Evolutionary conservation across 1,140 invertebrate species (phyloP), one percentile per base, ranked within the genome.

Genomic region (Ostrea denselamellosa): DNA sequence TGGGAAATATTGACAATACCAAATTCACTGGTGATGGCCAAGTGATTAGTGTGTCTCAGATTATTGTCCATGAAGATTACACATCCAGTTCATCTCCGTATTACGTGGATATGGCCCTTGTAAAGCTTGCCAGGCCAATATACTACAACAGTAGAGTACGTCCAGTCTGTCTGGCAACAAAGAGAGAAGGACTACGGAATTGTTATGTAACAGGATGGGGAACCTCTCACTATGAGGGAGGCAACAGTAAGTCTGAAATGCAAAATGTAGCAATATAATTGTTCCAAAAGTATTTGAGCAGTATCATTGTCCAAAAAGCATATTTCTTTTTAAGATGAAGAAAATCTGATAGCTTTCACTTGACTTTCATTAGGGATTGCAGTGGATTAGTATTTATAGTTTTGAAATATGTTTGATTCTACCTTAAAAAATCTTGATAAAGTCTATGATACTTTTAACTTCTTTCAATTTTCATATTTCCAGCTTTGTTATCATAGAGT

Each of bases 121-220:
- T 86, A 0, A 12, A 53, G 14, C 25, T 86, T 0, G 17, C 85
- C n/a, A 1, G 25, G 25, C 85, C 85, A 14, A 51, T 86, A 25
- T 22, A 56, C 12, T 52, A 81, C 19, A 53, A 71, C 4, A 19
- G 54, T 22, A 81, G 25, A n/a, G 25, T 56, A n/a, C 10, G 85
- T 2, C 44, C 85, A n/a, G 53, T 81, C n/a, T 86, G 85, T 56
- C 34, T 86, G 14, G 65, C 65, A 17, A 65, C 65, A 0, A 22
- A 65, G 53, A 28, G 28, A n/a, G 25, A 12, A 25, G 85, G 71
- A 14, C 4, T 86, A 4, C 17, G 28, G 5, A 53, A 71, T 19
- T 86, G 85, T 81, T 82, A 22, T 81, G 85, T 86, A 8, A 71
- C 77, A 5, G 85, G 85, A 53, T 86, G 85, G 85, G 85, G 85